A percentile compares a stretch with the other conserved stretches of the same genome.
These are phyloP conservation scores for Tenthredo notha DNA, from an alignment of 2,888 invertebrate species.

Conservation along the genomic window DNA sequence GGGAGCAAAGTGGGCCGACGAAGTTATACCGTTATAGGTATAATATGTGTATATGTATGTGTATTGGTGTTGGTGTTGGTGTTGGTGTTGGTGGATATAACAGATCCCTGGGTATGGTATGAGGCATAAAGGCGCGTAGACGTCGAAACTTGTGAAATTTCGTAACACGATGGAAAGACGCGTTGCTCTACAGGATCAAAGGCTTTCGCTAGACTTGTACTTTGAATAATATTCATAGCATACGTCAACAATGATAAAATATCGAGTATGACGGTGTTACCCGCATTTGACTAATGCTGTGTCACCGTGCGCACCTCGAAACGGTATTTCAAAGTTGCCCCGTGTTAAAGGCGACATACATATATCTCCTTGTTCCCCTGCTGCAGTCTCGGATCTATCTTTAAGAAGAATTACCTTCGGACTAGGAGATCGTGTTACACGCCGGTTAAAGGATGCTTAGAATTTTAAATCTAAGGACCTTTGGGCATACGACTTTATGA, in stretches of 20 bases:
- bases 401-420: conserved; percentile 47
- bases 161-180: conserved; percentile 33
- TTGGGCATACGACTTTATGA: conserved; percentile 1
- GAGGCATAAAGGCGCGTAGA: conserved; percentile 6
- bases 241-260: conserved; percentile 52
- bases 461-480: conserved; percentile 41
- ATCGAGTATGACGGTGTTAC: conserved; percentile 50
- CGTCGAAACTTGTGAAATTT: conserved; percentile 51
- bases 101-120: neutral
- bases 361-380: conserved; percentile 19
- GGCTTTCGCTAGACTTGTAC: conserved; percentile 38
- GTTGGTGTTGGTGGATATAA: neutral
- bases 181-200: conserved; percentile 36
- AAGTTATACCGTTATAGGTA: conserved; percentile 28
- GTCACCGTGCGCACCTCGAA: conserved; percentile 47
- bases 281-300: conserved; percentile 51
- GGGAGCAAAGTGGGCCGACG: conserved; percentile 17
- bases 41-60: neutral
- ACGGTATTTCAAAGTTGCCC: conserved; percentile 48
- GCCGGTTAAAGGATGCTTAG: conserved; percentile 51
- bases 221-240: conserved; percentile 51
- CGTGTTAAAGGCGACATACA: conserved; percentile 42
- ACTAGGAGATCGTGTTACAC: conserved; percentile 48
- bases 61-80: neutral
- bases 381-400: conserved; percentile 41